Evolutionary conservation across 2,888 invertebrate species (phyloP).

Genomic region (Dinocampus coccinellae): DNA sequence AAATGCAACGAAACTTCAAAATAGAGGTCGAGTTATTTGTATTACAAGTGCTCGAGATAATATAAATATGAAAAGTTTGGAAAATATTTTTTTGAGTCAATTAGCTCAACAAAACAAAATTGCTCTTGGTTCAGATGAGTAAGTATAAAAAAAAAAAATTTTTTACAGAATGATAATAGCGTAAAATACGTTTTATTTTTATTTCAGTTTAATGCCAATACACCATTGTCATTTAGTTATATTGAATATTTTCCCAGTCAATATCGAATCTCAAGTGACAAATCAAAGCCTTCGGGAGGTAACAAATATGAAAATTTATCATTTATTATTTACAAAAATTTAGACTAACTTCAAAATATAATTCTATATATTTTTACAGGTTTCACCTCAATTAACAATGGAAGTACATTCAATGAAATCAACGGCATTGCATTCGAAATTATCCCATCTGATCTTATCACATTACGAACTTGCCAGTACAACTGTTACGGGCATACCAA

Average conservation of each 20-base stretch:
- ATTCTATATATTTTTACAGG: conserved; percentile 66
- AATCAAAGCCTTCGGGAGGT: conserved; percentile 78
- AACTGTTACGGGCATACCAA: conserved; percentile 98
- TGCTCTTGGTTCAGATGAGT: conserved; percentile 76
- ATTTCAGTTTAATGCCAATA: conserved; percentile 77
- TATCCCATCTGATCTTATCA: conserved; percentile 82
- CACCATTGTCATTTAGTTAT: conserved; percentile 92
- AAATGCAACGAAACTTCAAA: conserved; percentile 68
- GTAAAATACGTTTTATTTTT: conserved; percentile 3
- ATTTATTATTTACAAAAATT: background rate
- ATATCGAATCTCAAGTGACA: conserved; percentile 82
- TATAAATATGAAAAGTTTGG: conserved; percentile 85
- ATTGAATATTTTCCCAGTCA: conserved; percentile 88
- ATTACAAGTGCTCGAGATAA: conserved; percentile 91
- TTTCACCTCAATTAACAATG: conserved; percentile 80
- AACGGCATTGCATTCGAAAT: conserved; percentile 79
- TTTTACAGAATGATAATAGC: conserved; percentile 4
- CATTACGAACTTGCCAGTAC: conserved; percentile 95
- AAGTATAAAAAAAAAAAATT: conserved; percentile 51
- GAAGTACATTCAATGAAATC: conserved; percentile 88
- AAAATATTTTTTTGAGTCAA: conserved; percentile 88
- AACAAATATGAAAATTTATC: conserved; percentile 21
- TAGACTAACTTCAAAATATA: conserved; percentile 10
- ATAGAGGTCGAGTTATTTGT: conserved; percentile 88
- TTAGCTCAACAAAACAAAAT: conserved; percentile 85